Evolutionary conservation across 2,113 vertebrate species (phyloP), one percentile per base, ranked within the genome.

Genomic region (Eira barbara): DNA sequence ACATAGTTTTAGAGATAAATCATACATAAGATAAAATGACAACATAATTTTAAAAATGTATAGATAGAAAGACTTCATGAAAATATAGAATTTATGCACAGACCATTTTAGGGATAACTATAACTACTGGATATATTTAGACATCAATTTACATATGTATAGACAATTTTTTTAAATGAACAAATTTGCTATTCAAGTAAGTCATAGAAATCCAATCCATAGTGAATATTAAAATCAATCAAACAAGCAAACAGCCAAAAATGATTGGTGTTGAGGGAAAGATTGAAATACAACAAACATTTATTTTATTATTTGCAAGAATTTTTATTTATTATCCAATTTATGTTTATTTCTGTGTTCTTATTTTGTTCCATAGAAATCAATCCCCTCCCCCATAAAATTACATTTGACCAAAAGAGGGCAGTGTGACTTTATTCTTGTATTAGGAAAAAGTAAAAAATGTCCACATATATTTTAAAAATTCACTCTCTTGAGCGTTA

Each of bases 281-380:
- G 20, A 15, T 15, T 52, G 7, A 34, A 63, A 71, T 55, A 10
- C 1, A 27, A 0, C 2, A 80, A 80, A 52, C 0, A 31, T 52
- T 52, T 49, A 31, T 71, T 65, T 20, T 63, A 45, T 4, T 42
- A 57, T 57, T 49, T 85, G 15, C 2, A 65, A 61, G 39, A 61
- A 18, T 0, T 80, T 84, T 69, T 34, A 1, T 78, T 81, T 69
- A 29, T 10, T 11, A 36, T 27, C 8, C 6, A 36, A 1, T 1
- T 74, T 59, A 31, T 45, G 39, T 55, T 36, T 39, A 7, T 52
- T n/a, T 81, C 6, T 49, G 1, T 17, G 21, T 52, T 55, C 21
- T 34, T 14, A 52, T 49, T 89, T 13, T 73, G 17, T 36, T 91
- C 29, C 63, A 29, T 34, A 47, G 14, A 89, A 52, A 85, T 89